Evolutionary conservation across 2,797 vertebrate genomes (phyloP).

Genomic region (Sebastes umbrosus): DNA sequence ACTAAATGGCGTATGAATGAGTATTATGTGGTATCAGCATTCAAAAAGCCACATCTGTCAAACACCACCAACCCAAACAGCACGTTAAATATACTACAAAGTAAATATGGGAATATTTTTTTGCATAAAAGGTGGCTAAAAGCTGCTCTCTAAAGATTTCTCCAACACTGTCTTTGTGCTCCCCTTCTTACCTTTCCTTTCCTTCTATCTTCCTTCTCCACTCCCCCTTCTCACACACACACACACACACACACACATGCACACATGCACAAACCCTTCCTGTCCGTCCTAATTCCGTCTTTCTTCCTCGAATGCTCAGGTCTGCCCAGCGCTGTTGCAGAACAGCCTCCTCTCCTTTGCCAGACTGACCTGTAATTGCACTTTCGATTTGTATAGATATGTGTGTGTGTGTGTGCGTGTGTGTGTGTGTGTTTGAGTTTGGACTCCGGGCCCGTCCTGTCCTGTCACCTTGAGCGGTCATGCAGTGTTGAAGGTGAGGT

Average conservation of each 20-base stretch:
- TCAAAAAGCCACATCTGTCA: neutral
- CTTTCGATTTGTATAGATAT: conserved; percentile 29
- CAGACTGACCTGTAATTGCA: conserved; percentile 60
- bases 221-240: neutral
- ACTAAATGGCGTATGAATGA: too few species aligned
- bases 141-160: neutral
- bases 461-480: conserved; percentile 63
- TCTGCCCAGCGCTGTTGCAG: conserved; percentile 19
- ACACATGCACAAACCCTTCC: neutral
- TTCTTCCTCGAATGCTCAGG: conserved; percentile 20
- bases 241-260: neutral
- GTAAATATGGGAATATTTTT: neutral
- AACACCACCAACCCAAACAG: neutral
- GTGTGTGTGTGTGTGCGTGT: neutral
- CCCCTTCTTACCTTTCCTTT: neutral
- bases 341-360: conserved; percentile 39
- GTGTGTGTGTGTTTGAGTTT: conserved; percentile 15
- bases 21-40: neutral
- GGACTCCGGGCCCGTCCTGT: conserved; percentile 29
- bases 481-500: conserved; percentile 58
- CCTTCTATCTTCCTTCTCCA: neutral
- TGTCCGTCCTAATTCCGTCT: conserved; percentile 29
- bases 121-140: neutral
- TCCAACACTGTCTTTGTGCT: neutral
- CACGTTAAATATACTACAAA: neutral